Percentiles rank a stretch among this genome's conserved stretches.
Evolutionary conservation across 1,140 invertebrate genomes (phyloP).

Genomic region (Maconellicoccus hirsutus): DNA sequence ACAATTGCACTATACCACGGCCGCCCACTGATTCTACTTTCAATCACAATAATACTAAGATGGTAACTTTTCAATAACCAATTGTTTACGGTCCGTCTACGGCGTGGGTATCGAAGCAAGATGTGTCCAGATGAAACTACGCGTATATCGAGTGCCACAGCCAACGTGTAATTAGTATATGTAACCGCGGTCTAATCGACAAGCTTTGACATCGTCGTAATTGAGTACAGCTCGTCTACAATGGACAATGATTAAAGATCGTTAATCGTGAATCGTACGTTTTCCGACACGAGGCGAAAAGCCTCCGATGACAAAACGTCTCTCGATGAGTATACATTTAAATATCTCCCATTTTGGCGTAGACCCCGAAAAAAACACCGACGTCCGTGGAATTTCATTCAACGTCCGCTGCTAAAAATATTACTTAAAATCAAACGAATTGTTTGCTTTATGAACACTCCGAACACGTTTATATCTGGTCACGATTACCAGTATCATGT

Average conservation of each 20-base stretch:
- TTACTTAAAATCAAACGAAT: too few relatives aligned
- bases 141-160: background rate
- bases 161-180: background rate
- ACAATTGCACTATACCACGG: background rate
- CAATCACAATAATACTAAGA: background rate
- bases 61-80: slow-evolving; percentile 9
- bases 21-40: slow-evolving; percentile 7
- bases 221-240: background rate
- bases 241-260: slow-evolving; percentile 9
- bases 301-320: background rate
- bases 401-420: too few relatives aligned
- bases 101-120: background rate
- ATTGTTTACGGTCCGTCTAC: background rate
- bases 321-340: background rate
- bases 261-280: background rate
- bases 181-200: background rate
- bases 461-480: too few relatives aligned
- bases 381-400: too few relatives aligned
- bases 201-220: slow-evolving; percentile 1
- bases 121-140: background rate
- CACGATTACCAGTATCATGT: too few relatives aligned
- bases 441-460: too few relatives aligned
- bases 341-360: too few relatives aligned
- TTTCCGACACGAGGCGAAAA: too few relatives aligned
- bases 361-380: too few relatives aligned